phyloP scores from a whole-genome alignment of 64 coral and sea anemone genomes.

The Pocillopora damicornis region DNA sequence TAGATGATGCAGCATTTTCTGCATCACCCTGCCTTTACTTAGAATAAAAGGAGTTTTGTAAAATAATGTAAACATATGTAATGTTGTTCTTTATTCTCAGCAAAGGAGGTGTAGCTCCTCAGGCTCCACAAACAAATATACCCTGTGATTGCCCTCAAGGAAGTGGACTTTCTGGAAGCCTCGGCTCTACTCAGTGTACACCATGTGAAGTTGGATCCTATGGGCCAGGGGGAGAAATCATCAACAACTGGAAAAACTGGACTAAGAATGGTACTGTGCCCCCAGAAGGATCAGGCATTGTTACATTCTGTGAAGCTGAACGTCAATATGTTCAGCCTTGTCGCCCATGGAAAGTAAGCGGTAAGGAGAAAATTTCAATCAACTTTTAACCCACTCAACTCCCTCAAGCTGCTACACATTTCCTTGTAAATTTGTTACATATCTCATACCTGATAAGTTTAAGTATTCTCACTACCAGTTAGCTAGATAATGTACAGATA shows the following conservation, averaged over 20 bases:
- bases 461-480: too few species aligned
- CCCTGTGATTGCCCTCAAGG: slow-evolving; percentile 41
- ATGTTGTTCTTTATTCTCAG: background rate
- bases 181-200: background rate
- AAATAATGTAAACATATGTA: background rate
- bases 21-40: background rate
- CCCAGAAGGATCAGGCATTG: slow-evolving; percentile 33
- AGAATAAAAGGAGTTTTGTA: background rate
- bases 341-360: slow-evolving; percentile 51
- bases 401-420: too few species aligned
- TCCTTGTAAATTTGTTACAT: too few species aligned
- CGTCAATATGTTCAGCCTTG: slow-evolving; percentile 21
- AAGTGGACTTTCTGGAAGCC: background rate
- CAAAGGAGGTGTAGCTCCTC: background rate
- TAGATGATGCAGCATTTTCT: too few species aligned
- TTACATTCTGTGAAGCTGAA: slow-evolving; percentile 40
- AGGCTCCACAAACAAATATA: background rate
- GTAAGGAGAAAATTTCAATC: slow-evolving; percentile 7
- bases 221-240: slow-evolving; percentile 38
- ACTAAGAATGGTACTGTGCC: slow-evolving; percentile 48
- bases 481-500: too few species aligned
- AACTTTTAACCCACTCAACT: background rate
- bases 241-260: slow-evolving; percentile 53
- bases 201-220: background rate
- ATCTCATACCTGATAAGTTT: too few species aligned